A percentile compares a stretch with the other conserved stretches of the same genome.
phyloP scores from a whole-genome alignment of 2,113 vertebrate genomes.

The Sprattus sprattus region DNA sequence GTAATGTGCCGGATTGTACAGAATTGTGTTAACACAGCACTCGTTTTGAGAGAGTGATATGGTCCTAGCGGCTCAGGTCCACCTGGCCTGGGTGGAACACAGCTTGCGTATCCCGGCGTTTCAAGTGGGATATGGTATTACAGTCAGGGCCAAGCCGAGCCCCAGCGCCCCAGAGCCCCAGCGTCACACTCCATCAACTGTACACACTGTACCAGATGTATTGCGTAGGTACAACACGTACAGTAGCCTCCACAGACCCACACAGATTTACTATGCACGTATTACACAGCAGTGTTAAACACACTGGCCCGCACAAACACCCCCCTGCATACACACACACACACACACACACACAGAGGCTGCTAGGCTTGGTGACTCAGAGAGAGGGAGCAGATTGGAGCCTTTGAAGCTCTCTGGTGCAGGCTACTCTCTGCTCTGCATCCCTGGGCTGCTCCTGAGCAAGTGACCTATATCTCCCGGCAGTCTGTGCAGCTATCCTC shows the following conservation, averaged over 20 bases:
- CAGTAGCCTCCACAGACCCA: not conserved
- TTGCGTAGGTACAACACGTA: not conserved
- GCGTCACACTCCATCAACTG: not conserved
- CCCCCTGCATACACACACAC: not conserved
- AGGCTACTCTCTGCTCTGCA: not conserved
- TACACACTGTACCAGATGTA: not conserved
- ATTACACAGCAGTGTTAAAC: not conserved
- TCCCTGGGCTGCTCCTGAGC: not conserved
- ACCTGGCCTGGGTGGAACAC: not conserved
- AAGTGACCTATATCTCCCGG: not conserved
- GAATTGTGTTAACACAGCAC: constrained; percentile 34
- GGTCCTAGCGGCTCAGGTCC: not conserved
- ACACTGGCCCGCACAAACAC: not conserved
- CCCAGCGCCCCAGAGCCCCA: no score
- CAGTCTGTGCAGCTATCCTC: not conserved
- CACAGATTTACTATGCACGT: not conserved
- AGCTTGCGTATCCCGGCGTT: not conserved
- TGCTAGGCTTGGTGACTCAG: not conserved
- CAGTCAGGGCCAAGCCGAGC: not conserved
- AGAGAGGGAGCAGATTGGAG: not conserved
- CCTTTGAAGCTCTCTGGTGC: not conserved
- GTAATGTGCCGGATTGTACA: not conserved
- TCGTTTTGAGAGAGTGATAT: not conserved
- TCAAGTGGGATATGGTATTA: not conserved
- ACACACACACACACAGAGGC: no score